Conservation (phyloP, 2,113 vertebrate species). For the Eurypyga helias region DNA sequence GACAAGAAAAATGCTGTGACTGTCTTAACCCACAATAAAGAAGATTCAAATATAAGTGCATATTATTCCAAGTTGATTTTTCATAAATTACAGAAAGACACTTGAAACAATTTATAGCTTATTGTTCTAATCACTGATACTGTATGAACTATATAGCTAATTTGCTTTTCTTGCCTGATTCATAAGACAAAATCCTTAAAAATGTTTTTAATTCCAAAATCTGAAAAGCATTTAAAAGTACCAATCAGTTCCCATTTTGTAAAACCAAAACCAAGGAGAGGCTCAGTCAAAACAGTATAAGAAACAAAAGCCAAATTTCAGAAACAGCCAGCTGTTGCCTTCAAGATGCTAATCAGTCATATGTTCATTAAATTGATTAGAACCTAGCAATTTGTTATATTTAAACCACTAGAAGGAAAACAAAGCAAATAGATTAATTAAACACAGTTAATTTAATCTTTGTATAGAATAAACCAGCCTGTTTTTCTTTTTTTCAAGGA, state of each 20-base stretch:
- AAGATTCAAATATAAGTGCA: neutral
- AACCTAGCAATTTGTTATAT: neutral
- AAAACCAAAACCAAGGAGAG: conserved; percentile 46
- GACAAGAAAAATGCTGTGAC: neutral
- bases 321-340: neutral
- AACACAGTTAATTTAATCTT: neutral
- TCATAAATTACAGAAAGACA: neutral
- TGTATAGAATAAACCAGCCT: neutral
- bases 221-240: conserved; percentile 50
- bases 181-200: conserved; percentile 26
- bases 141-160: conserved; percentile 24
- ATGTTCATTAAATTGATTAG: conserved; percentile 21
- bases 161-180: conserved; percentile 3
- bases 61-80: neutral
- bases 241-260: conserved; percentile 34
- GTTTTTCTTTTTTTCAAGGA: neutral
- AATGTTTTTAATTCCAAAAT: conserved; percentile 63
- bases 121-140: conserved; percentile 46
- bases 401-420: conserved; percentile 32
- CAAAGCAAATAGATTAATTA: neutral
- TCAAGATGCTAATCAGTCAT: conserved; percentile 1
- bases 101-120: conserved; percentile 9
- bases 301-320: conserved; percentile 62
- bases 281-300: neutral
- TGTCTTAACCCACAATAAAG: neutral